Evolutionary conservation across 1,140 invertebrate genomes (phyloP).

Genomic region (Drosophila pachea): DNA sequence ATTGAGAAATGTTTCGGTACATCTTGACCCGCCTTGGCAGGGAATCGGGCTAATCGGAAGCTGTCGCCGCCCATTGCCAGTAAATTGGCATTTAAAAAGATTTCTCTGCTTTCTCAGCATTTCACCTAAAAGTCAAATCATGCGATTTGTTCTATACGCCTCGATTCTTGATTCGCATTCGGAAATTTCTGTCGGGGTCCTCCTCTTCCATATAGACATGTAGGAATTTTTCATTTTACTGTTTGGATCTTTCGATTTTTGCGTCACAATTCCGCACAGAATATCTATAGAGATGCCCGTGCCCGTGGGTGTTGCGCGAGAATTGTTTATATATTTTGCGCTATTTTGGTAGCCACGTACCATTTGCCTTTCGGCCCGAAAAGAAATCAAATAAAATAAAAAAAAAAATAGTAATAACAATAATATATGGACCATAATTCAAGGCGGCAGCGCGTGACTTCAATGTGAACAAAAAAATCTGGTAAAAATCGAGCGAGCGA

Average conservation of each 20-base stretch:
- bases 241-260: conserved; percentile 9
- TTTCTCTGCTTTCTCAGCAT: conserved; percentile 2
- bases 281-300: neutral
- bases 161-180: too few species aligned
- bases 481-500: neutral
- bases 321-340: conserved; percentile 19
- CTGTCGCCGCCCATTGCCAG: conserved; percentile 33
- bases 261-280: conserved; percentile 26
- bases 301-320: neutral
- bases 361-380: conserved; percentile 11
- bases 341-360: conserved; percentile 41
- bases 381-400: neutral
- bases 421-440: conserved; percentile 4
- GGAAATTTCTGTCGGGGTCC: too few species aligned
- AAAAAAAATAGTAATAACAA: conserved; percentile 8
- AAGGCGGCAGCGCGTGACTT: neutral
- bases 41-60: conserved; percentile 29
- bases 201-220: neutral
- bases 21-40: conserved; percentile 19
- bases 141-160: neutral
- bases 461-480: too few species aligned
- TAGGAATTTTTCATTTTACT: neutral
- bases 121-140: neutral
- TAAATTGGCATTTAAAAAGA: conserved; percentile 37
- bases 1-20: conserved; percentile 14